Percentiles rank a stretch among this genome's conserved stretches.
Evolutionary conservation across 2,797 vertebrate genomes (phyloP).

Genomic region (Bovichtus diacanthus): DNA sequence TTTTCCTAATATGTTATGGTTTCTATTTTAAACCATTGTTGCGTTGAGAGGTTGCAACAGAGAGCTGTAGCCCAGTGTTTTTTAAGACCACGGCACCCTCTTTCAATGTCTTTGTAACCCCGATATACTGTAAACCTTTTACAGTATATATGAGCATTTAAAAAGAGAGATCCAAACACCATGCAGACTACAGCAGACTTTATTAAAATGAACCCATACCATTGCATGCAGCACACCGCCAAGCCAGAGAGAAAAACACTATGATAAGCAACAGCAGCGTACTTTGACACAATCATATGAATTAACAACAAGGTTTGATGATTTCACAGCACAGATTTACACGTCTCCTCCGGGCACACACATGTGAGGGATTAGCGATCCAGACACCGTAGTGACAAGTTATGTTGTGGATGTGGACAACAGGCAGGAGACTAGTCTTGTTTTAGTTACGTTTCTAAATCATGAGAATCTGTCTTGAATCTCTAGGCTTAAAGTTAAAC

Average conservation of each 20-base stretch:
- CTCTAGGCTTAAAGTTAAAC: not conserved
- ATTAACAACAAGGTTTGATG: conserved; percentile 9
- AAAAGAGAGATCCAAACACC: conserved; percentile 1
- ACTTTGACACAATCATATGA: conserved; percentile 16
- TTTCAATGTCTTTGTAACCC: not conserved
- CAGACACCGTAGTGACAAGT: not conserved
- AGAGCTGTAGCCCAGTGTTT: not conserved
- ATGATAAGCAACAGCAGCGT: conserved; percentile 15
- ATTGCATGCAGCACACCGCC: conserved; percentile 31
- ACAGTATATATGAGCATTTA: not conserved
- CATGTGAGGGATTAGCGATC: not conserved
- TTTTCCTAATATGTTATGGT: not conserved
- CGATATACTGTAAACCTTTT: not conserved
- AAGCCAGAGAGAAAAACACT: conserved; percentile 31
- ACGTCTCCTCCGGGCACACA: not conserved
- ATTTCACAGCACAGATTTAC: conserved; percentile 14
- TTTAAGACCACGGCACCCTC: not conserved
- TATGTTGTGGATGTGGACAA: not conserved
- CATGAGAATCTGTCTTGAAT: not conserved
- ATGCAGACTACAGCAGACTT: conserved; percentile 34
- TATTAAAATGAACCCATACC: conserved; percentile 42
- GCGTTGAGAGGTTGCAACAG: not conserved
- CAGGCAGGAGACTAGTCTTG: not conserved
- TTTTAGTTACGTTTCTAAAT: conserved; percentile 24
- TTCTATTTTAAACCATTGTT: not conserved